Conservation (phyloP, 2,113 vertebrate species). For the Romanogobio albipinnatus region DNA sequence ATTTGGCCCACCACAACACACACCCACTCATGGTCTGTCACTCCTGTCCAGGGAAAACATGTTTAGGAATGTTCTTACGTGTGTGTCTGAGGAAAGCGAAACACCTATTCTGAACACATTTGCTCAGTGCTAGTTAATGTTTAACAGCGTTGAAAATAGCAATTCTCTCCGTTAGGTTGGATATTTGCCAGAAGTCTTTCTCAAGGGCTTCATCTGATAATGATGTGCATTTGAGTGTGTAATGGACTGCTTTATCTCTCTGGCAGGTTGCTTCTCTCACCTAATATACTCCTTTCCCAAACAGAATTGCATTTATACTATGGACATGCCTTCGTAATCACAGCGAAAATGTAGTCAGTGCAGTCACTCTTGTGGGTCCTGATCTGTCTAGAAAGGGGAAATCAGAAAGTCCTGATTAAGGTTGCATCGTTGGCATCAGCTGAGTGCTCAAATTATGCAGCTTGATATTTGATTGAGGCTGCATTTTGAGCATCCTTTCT, state of each 20-base stretch:
- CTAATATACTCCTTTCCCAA: conserved; percentile 14
- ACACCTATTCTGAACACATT: not conserved
- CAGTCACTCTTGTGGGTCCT: not conserved
- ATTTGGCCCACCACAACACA: not conserved
- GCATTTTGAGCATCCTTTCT: not conserved
- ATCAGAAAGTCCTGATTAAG: conserved; percentile 12
- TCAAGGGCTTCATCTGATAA: conserved; percentile 34
- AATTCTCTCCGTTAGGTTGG: conserved; percentile 10
- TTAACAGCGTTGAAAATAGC: conserved; percentile 12
- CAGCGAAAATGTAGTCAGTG: not conserved
- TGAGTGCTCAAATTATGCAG: not conserved
- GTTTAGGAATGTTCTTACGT: conserved; percentile 10
- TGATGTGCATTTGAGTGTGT: conserved; percentile 34
- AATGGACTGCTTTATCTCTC: conserved; percentile 33
- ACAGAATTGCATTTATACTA: conserved; percentile 7
- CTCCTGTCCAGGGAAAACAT: conserved; percentile 4
- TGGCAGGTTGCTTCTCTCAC: not conserved
- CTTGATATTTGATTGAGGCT: not conserved
- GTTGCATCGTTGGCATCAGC: not conserved
- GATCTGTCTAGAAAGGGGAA: not conserved
- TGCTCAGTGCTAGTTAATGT: conserved; percentile 38
- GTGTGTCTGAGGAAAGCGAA: not conserved
- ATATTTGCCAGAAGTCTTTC: not conserved
- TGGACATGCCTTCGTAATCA: conserved; percentile 9
- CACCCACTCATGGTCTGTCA: not conserved